Percentiles rank a stretch among this genome's conserved stretches.
phyloP scores from a whole-genome alignment of 2,113 vertebrate species.

The Nesoenas mayeri region DNA sequence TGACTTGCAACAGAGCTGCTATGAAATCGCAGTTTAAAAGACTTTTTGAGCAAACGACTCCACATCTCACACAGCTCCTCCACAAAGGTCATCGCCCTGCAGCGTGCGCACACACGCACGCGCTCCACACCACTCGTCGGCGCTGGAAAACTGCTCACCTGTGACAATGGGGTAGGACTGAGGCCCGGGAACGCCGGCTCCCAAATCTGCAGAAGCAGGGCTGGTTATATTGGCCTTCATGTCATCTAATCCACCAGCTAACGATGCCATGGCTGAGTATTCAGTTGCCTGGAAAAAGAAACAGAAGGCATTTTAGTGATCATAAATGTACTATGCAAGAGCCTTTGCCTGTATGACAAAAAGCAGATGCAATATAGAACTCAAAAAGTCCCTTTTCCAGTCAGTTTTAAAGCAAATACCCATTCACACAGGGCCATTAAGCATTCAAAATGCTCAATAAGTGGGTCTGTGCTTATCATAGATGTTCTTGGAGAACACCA shows the following conservation, averaged over 20 bases:
- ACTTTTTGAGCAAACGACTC: not conserved
- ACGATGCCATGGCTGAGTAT: constrained; percentile 94
- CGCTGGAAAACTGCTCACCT: constrained; percentile 75
- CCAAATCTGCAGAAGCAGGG: constrained; percentile 88
- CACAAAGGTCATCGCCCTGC: not conserved
- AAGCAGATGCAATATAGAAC: not conserved
- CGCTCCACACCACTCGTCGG: not conserved
- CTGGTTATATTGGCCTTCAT: constrained; percentile 96
- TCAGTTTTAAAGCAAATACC: not conserved
- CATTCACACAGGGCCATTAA: not conserved
- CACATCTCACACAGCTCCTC: not conserved
- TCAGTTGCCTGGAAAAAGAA: constrained; percentile 85
- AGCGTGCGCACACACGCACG: too few relatives aligned
- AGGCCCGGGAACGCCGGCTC: constrained; percentile 87
- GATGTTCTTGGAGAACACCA: accelerated
- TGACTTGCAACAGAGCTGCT: not conserved
- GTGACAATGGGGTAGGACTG: constrained; percentile 95
- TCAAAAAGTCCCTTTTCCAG: not conserved
- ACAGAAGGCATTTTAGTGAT: constrained; percentile 22
- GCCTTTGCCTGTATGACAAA: not conserved
- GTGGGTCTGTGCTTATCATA: not conserved
- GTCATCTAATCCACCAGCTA: constrained; percentile 95
- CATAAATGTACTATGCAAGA: not conserved
- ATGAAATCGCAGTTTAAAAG: not conserved
- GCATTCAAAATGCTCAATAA: not conserved